These are phyloP conservation scores for Pseudopleuronectes americanus DNA, from an alignment of 2,797 vertebrate species.

Conservation along the genomic window DNA sequence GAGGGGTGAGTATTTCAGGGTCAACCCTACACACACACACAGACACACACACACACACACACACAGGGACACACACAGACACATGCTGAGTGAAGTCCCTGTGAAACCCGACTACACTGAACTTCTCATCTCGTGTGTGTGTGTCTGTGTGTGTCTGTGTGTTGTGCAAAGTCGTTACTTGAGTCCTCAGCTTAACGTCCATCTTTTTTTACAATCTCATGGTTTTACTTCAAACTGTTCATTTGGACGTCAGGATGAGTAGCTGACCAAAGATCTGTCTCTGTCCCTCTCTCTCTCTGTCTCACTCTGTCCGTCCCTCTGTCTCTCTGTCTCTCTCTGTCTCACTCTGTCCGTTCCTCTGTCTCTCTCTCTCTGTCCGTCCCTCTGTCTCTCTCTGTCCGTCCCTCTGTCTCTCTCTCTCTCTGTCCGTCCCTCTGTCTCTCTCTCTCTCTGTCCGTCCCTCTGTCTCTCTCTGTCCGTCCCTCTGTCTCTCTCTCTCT, in stretches of 20 bases:
- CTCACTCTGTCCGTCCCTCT: background rate
- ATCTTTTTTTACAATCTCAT: too few relatives aligned
- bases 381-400: background rate
- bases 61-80: too few relatives aligned
- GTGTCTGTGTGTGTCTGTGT: background rate
- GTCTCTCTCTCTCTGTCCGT: too few relatives aligned
- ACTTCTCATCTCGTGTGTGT: too few relatives aligned
- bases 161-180: too few relatives aligned
- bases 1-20: constrained; percentile 87
- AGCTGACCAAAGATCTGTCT: background rate
- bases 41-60: too few relatives aligned
- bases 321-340: background rate
- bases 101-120: too few relatives aligned
- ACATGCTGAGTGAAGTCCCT: too few relatives aligned
- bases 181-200: too few relatives aligned
- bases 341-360: background rate
- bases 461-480: background rate
- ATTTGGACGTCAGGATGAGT: too few relatives aligned
- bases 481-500: too few relatives aligned
- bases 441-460: background rate
- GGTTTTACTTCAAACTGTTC: too few relatives aligned
- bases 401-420: background rate
- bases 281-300: background rate
- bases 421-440: background rate
- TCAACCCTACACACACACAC: background rate